Conservation (phyloP, 2,888 invertebrate species). For the Nemapogon koenigi region DNA sequence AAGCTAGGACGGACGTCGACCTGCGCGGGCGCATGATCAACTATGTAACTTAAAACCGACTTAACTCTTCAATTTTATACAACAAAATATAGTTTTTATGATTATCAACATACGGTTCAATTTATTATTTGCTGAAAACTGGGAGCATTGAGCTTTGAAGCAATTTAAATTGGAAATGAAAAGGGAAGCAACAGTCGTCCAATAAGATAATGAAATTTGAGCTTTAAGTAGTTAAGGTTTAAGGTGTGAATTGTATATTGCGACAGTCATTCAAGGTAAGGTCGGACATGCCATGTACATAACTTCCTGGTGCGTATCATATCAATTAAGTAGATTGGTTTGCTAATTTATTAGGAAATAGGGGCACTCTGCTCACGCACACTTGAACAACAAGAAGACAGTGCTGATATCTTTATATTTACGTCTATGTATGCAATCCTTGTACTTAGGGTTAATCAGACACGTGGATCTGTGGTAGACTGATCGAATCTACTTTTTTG, state of each 20-base stretch:
- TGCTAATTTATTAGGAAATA: constrained; percentile 53
- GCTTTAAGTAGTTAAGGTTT: constrained; percentile 15
- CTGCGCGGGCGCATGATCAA: constrained; percentile 31
- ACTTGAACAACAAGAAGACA: too few relatives aligned
- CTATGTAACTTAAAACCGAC: constrained; percentile 22
- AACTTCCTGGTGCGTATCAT: constrained; percentile 53
- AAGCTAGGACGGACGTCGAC: constrained; percentile 60
- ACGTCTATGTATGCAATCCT: too few relatives aligned
- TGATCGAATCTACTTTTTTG: too few relatives aligned
- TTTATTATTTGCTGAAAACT: constrained; percentile 28
- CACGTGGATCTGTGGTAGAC: too few relatives aligned
- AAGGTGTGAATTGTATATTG: constrained; percentile 19
- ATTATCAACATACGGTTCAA: constrained; percentile 20
- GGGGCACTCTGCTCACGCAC: constrained; percentile 26
- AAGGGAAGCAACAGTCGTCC: constrained; percentile 24
- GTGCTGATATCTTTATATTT: too few relatives aligned
- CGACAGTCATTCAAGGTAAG: constrained; percentile 24
- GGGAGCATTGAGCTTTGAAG: constrained; percentile 59
- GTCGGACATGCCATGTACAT: constrained; percentile 26
- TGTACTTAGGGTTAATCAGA: too few relatives aligned
- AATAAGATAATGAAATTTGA: constrained; percentile 16
- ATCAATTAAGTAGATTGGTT: constrained; percentile 50
- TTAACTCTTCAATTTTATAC: constrained; percentile 21
- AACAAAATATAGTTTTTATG: constrained; percentile 25
- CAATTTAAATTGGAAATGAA: constrained; percentile 32